Evolutionary conservation across 2,888 invertebrate species (phyloP).

Genomic region (Cryptocheilus praepositus): DNA sequence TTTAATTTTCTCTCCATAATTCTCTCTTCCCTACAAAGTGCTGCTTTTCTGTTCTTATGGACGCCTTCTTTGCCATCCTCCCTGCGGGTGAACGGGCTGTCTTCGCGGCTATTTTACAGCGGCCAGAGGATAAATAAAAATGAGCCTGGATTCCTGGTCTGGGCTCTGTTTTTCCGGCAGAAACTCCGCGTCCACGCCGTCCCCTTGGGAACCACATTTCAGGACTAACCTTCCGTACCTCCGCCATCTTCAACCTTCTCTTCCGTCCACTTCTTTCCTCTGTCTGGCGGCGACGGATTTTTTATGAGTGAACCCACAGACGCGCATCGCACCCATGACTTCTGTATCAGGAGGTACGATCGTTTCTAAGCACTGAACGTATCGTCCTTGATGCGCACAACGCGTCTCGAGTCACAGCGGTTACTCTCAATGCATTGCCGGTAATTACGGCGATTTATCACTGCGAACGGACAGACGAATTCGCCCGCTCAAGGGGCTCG

Average conservation of each 20-base stretch:
- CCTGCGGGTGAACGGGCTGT: conserved; percentile 23
- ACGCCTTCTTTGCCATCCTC: conserved; percentile 17
- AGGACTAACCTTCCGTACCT: not conserved
- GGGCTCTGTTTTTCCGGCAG: not conserved
- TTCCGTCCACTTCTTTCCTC: not conserved
- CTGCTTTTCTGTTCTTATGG: not conserved
- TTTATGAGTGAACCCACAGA: too few species aligned
- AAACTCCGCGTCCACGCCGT: not conserved
- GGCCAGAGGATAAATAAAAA: conserved; percentile 1
- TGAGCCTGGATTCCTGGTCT: not conserved
- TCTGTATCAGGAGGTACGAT: too few species aligned
- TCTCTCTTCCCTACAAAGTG: too few species aligned
- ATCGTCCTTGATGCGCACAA: too few species aligned
- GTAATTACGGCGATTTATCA: too few species aligned
- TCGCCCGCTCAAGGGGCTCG: not conserved
- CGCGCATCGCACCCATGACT: too few species aligned
- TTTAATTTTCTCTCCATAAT: too few species aligned
- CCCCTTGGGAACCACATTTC: not conserved
- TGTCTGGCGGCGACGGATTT: too few species aligned
- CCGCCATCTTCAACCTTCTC: not conserved
- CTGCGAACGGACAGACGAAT: too few species aligned
- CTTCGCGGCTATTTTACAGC: conserved; percentile 33
- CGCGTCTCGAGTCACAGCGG: too few species aligned
- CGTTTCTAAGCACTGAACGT: too few species aligned
- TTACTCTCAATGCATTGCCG: too few species aligned